Base-by-base conservation (phyloP, 2,797 vertebrate genomes). In the Enteromius afrohamiltoni region DNA sequence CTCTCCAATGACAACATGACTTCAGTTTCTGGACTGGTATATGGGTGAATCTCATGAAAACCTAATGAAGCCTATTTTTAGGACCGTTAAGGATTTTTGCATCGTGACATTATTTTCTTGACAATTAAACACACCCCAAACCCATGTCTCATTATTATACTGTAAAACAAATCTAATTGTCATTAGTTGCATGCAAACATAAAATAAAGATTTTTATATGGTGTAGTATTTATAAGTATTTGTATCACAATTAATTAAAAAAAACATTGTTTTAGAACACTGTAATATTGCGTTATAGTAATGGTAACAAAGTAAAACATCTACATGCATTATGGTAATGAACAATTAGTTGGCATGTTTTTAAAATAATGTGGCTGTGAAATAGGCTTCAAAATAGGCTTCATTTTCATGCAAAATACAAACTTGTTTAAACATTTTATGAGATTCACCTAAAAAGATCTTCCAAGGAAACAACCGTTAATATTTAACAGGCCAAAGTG, bases 401-500 rank as follows among this genome's bases (percentile, higher is more conserved):
- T 42, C 1, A 26, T 60, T 77, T 62, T 42, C 17, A 77, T 77
- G 55, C n/a, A 42, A 45, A 60, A 45, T 77, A 45, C 23, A 7
- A 6, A 60, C 60, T 19, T 26, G 21, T 77, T 74, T 74, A 4
- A 19, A 34, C 4, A 21, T 64, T 69, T 29, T 55, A 1, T 58
- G 23, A 58, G 51, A 71, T n/a, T 21, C 40, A 8, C 11, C 53
- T 19, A 17, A 47, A 49, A 73, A 75, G 29, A 51, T 62, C 21
- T 34, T 64, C 29, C 45, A 4, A 67, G 51, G 71, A 78, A 86
- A 81, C 80, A 84, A 60, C 80, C 49, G 71, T 77, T 86, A 78
- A 87, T 89, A 85, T 86, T 85, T 81, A 89, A 85, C 79, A 83
- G 83, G 82, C 75, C 71, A 77, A 42, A 83, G 42, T 65, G 81